Conservation (phyloP, 2,113 vertebrate species). For the Sula dactylatra region DNA sequence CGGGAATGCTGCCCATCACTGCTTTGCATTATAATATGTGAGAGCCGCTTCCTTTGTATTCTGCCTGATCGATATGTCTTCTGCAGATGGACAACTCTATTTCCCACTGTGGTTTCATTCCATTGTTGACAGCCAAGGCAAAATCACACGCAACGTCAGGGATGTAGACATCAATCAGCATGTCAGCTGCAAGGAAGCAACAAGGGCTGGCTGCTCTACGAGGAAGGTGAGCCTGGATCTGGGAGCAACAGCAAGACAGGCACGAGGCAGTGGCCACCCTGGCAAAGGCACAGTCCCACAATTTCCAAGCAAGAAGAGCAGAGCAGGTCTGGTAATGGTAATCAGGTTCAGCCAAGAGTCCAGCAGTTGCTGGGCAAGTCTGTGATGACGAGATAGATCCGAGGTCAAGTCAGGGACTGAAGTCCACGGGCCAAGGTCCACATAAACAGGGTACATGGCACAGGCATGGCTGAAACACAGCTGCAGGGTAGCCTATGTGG, state of each 20-base stretch:
- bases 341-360: not conserved
- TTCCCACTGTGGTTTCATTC: not conserved
- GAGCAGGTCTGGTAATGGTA: not conserved
- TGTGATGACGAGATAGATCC: fast-evolving
- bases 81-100: not conserved
- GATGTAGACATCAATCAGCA: not conserved
- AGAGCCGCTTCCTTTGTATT: not conserved
- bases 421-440: not conserved
- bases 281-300: not conserved
- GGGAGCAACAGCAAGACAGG: not conserved
- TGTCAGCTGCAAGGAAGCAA: not conserved
- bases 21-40: not conserved
- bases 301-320: not conserved
- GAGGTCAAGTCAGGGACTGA: not conserved
- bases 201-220: fast-evolving
- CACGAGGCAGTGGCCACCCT: fast-evolving
- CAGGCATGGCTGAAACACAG: not conserved
- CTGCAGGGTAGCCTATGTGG: not conserved
- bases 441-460: not conserved
- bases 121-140: not conserved
- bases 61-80: not conserved
- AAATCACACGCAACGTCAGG: not conserved
- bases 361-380: not conserved
- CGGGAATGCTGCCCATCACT: not conserved
- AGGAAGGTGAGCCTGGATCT: not conserved